A percentile compares a stretch with the other conserved stretches of the same genome.
Evolutionary conservation across 2,797 vertebrate genomes (phyloP).

Genomic region (Tokudaia muenninki): DNA sequence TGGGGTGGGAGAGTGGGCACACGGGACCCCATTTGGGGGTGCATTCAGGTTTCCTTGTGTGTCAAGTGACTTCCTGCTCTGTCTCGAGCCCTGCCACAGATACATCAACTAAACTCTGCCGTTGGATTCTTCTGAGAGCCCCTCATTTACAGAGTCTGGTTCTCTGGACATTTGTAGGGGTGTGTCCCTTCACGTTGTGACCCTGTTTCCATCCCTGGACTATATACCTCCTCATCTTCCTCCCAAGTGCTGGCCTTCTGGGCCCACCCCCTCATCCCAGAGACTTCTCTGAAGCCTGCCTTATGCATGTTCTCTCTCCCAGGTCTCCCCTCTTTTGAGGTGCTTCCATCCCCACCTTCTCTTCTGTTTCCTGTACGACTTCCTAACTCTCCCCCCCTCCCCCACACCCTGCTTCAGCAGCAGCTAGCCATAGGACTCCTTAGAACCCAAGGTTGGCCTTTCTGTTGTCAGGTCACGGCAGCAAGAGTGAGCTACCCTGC

Average conservation of each 20-base stretch:
- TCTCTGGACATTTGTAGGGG: neutral
- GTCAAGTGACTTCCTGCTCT: neutral
- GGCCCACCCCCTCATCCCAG: neutral
- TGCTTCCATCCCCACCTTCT: neutral
- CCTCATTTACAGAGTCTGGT: neutral
- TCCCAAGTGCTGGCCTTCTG: neutral
- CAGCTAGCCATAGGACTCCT: neutral
- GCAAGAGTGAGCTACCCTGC: neutral
- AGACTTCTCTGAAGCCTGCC: neutral
- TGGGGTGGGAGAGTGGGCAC: neutral
- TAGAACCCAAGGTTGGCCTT: neutral
- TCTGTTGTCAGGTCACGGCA: neutral
- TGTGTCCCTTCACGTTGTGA: neutral
- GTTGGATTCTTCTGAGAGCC: neutral
- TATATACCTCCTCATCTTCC: neutral
- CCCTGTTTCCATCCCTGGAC: neutral
- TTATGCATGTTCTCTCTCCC: neutral
- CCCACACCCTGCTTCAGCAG: neutral
- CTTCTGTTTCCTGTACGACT: neutral
- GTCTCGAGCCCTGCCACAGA: neutral
- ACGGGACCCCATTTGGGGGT: neutral
- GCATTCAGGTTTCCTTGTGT: neutral
- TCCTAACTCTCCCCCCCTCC: neutral
- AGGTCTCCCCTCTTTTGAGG: neutral
- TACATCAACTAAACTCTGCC: neutral